These are phyloP conservation scores for Netelia virgata DNA, from an alignment of 2,888 invertebrate genomes.

Conservation along the genomic window DNA sequence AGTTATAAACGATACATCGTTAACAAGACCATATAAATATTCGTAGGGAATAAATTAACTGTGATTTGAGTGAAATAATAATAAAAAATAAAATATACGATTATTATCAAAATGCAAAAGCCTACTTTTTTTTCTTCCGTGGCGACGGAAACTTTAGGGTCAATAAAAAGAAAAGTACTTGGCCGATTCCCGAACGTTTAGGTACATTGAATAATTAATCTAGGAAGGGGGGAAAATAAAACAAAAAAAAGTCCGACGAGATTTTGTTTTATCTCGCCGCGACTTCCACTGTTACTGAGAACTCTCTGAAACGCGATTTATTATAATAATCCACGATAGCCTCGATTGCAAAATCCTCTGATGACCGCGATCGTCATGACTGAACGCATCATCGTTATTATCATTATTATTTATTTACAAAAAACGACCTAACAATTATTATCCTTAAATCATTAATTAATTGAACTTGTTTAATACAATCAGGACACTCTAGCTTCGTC, in stretches of 20 bases:
- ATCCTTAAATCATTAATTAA: slow-evolving; percentile 62
- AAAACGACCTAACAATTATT: slow-evolving; percentile 13
- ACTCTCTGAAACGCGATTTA: slow-evolving; percentile 6
- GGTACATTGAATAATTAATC: slow-evolving; percentile 58
- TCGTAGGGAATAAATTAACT: slow-evolving; percentile 67
- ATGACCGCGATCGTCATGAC: slow-evolving; percentile 52
- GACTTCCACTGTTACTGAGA: slow-evolving; percentile 8
- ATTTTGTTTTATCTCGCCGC: slow-evolving; percentile 4
- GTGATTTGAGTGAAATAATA: slow-evolving; percentile 46
- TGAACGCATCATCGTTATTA: slow-evolving; percentile 1
- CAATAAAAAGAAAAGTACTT: slow-evolving; percentile 60
- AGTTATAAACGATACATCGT: slow-evolving; percentile 66
- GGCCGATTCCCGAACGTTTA: slow-evolving; percentile 62
- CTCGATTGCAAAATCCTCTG: slow-evolving; percentile 63
- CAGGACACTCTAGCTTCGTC: slow-evolving; percentile 74
- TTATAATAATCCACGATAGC: slow-evolving; percentile 53
- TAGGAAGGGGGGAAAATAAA: slow-evolving; percentile 8
- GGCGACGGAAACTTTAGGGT: not conserved
- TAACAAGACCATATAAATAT: slow-evolving; percentile 69
- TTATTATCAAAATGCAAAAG: not conserved
- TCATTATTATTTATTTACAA: slow-evolving; percentile 45
- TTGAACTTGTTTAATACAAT: slow-evolving; percentile 75
- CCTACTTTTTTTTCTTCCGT: not conserved
- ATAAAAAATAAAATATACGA: not conserved
- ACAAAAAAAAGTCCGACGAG: slow-evolving; percentile 12